phyloP scores from a whole-genome alignment of 2,113 vertebrate species.

The Gallinago paraguaiae region DNA sequence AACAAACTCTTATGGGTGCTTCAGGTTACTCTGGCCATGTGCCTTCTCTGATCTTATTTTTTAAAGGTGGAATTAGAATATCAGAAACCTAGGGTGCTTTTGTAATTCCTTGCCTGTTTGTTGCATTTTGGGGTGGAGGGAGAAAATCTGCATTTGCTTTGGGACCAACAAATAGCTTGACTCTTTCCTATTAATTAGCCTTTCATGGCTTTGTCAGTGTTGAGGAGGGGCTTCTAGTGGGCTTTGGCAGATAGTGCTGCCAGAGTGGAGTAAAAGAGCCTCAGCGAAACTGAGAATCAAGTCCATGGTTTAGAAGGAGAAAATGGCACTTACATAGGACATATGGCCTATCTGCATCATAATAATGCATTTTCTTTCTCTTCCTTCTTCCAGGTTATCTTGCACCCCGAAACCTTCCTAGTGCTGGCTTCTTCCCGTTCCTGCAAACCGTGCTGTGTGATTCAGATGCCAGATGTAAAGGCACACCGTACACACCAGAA shows the following conservation, averaged over 20 bases:
- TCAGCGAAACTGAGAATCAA: not conserved
- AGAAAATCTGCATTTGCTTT: not conserved
- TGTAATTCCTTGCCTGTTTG: not conserved
- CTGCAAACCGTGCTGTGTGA: slow-evolving; percentile 92
- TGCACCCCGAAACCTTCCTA: slow-evolving; percentile 90
- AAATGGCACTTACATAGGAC: not conserved
- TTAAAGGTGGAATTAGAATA: not conserved
- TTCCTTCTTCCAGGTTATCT: slow-evolving; percentile 83
- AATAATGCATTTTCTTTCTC: not conserved
- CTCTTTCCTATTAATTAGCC: not conserved
- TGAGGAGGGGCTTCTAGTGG: not conserved
- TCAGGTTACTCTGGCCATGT: not conserved
- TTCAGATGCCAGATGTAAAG: slow-evolving; percentile 85
- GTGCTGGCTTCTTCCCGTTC: slow-evolving; percentile 92
- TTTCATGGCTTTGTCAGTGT: not conserved
- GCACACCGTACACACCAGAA: slow-evolving; percentile 71
- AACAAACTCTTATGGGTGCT: not conserved
- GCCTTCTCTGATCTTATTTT: not conserved
- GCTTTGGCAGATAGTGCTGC: not conserved
- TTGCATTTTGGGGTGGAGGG: not conserved
- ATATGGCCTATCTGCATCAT: rapidly evolving
- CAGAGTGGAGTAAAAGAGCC: not conserved
- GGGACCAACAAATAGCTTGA: not conserved
- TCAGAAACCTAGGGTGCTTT: not conserved
- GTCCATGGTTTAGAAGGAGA: not conserved